phyloP scores from a whole-genome alignment of 2,888 invertebrate genomes.

The Shargacucullia verbasci region DNA sequence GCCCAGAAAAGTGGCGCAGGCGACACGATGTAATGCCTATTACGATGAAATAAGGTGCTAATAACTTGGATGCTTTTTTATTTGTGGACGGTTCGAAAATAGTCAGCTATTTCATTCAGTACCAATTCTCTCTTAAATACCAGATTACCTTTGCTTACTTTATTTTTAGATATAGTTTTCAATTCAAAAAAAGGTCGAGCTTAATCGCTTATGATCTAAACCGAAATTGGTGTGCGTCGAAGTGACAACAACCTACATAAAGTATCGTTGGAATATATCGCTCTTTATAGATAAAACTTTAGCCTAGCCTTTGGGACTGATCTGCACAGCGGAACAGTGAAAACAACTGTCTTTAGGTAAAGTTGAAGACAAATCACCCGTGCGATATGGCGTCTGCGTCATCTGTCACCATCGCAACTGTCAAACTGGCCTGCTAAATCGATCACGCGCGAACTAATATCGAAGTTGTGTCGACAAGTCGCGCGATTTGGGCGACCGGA shows the following conservation, averaged over 20 bases:
- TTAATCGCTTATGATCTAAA: slow-evolving; percentile 28
- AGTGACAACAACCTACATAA: slow-evolving; percentile 34
- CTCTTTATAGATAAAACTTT: slow-evolving; percentile 31
- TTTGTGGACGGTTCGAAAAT: slow-evolving; percentile 19
- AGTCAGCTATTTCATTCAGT: slow-evolving; percentile 4
- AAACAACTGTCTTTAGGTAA: slow-evolving; percentile 69
- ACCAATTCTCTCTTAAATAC: slow-evolving; percentile 1
- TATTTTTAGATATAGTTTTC: slow-evolving; percentile 29
- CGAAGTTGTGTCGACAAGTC: slow-evolving; percentile 80
- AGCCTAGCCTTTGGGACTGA: slow-evolving; percentile 39
- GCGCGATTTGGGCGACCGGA: slow-evolving; percentile 60
- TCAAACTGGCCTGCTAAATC: slow-evolving; percentile 85
- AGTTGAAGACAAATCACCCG: slow-evolving; percentile 85
- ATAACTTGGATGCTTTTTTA: slow-evolving; percentile 31
- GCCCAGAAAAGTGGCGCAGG: slow-evolving; percentile 51
- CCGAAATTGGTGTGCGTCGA: slow-evolving; percentile 23
- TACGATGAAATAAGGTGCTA: slow-evolving; percentile 36
- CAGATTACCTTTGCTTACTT: slow-evolving; percentile 6
- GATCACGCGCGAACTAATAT: slow-evolving; percentile 88
- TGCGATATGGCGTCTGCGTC: slow-evolving; percentile 82
- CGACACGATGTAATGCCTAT: slow-evolving; percentile 50
- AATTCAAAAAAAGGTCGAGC: slow-evolving; percentile 19
- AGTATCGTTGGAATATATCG: slow-evolving; percentile 16
- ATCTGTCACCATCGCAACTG: slow-evolving; percentile 87
- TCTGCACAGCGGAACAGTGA: slow-evolving; percentile 40